These are phyloP conservation scores for Cladorhizidae sp. DNA, from an alignment of 37 sponge, comb jelly and placozoan genomes.

Conservation along the genomic window DNA sequence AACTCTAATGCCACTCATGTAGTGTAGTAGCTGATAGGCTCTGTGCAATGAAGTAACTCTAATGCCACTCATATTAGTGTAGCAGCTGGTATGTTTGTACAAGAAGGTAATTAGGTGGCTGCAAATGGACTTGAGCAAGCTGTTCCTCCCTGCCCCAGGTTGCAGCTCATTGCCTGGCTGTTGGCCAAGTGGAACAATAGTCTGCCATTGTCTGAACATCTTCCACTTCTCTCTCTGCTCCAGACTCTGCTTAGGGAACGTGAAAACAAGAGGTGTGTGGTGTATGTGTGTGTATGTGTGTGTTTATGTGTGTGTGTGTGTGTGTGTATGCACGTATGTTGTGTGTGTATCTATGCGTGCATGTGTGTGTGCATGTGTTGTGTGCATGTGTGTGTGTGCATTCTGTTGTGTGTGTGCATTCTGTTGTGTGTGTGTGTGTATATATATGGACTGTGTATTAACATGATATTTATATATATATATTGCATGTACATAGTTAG, in stretches of 20 bases:
- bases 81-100: no score
- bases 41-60: no score
- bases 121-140: no score
- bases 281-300: background rate
- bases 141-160: conserved; percentile 29
- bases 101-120: no score
- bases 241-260: conserved; percentile 14
- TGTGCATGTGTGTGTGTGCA: conserved; percentile 1
- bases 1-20: no score
- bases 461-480: no score
- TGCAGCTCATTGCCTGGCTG: conserved; percentile 44
- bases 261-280: conserved; percentile 26
- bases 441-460: conserved; percentile 1
- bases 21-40: no score
- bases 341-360: background rate
- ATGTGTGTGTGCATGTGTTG: background rate
- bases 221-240: conserved; percentile 26
- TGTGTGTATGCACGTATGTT: background rate
- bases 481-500: no score
- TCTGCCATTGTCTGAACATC: conserved; percentile 24
- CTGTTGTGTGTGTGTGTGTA: conserved; percentile 8
- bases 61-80: no score
- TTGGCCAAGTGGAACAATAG: conserved; percentile 27
- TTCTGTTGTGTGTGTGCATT: background rate
- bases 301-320: background rate